Percentiles rank a stretch among this genome's conserved stretches.
Conservation (phyloP, 2,113 vertebrate genomes). For the Entomyzon cyanotis region DNA sequence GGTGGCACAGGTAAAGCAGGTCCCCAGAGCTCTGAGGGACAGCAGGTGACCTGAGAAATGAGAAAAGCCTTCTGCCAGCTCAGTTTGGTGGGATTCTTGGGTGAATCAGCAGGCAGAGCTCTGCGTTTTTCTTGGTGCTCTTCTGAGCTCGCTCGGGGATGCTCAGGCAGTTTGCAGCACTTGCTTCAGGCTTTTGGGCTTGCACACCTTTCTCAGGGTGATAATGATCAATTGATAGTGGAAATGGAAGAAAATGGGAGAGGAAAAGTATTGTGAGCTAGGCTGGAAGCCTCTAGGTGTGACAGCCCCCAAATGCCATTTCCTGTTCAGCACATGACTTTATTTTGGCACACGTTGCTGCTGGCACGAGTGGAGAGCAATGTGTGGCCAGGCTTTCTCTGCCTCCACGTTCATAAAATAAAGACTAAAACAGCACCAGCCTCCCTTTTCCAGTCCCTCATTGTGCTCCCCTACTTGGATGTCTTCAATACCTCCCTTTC, state of each 20-base stretch:
- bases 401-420: not conserved
- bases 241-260: not conserved
- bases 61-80: not conserved
- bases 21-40: not conserved
- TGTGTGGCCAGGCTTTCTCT: not conserved
- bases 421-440: not conserved
- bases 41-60: not conserved
- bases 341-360: conserved; percentile 31
- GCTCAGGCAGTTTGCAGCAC: not conserved
- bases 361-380: not conserved
- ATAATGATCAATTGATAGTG: not conserved
- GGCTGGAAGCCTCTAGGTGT: not conserved
- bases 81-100: not conserved
- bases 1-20: not conserved
- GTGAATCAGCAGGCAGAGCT: not conserved
- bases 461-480: not conserved
- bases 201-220: not conserved
- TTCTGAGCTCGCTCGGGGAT: not conserved
- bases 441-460: not conserved
- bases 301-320: not conserved
- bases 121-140: accelerated
- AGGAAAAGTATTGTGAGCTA: not conserved
- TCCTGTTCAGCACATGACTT: not conserved
- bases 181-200: not conserved
- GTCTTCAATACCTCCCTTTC: not conserved